These are phyloP conservation scores for Aegithalos caudatus DNA, from an alignment of 2,113 vertebrate genomes.

Conservation along the genomic window DNA sequence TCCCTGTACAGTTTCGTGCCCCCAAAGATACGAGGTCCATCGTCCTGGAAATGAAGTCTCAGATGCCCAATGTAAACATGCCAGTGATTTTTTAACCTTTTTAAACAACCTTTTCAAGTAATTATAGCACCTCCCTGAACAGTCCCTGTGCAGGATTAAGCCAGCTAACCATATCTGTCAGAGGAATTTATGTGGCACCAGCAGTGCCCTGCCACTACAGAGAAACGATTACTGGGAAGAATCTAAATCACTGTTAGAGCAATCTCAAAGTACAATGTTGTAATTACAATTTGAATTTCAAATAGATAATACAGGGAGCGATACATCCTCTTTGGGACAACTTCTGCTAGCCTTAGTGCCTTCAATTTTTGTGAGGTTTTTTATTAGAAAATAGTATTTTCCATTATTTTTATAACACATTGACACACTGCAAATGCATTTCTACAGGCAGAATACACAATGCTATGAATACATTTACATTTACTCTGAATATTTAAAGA, in stretches of 20 bases:
- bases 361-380: background rate
- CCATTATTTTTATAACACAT: background rate
- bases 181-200: background rate
- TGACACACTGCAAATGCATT: slow-evolving; percentile 22
- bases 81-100: background rate
- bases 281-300: slow-evolving; percentile 49
- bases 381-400: slow-evolving; percentile 31
- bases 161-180: background rate
- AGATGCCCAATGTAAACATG: background rate
- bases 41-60: background rate
- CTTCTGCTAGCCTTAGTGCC: background rate
- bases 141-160: background rate
- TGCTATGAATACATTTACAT: slow-evolving; percentile 41
- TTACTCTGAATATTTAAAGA: slow-evolving; percentile 42
- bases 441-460: background rate
- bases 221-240: background rate
- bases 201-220: background rate
- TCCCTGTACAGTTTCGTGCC: background rate
- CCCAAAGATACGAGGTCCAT: background rate
- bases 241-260: slow-evolving; percentile 13
- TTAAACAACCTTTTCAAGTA: background rate
- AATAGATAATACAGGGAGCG: background rate
- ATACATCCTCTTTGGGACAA: slow-evolving; percentile 3
- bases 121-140: background rate
- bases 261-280: background rate